A percentile compares a stretch with the other conserved stretches of the same genome.
Evolutionary conservation across 2,113 vertebrate genomes (phyloP).

Genomic region (Cephalopterus ornatus): DNA sequence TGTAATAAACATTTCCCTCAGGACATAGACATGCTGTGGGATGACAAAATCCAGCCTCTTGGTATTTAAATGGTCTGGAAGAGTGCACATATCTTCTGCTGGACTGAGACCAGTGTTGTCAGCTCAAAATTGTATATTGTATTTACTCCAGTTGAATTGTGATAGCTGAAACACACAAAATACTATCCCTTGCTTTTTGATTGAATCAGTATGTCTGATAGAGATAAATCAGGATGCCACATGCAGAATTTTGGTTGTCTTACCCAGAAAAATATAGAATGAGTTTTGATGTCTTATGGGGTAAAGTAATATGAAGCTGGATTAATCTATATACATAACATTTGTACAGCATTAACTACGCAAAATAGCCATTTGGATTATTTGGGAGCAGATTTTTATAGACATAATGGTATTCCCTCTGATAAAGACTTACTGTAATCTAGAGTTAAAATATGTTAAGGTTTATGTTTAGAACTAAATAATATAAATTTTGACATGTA

Average conservation of each 20-base stretch:
- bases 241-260: not conserved
- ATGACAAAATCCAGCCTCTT: not conserved
- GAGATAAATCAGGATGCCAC: accelerated
- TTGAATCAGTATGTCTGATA: not conserved
- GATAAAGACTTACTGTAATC: not conserved
- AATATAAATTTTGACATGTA: not conserved
- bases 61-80: not conserved
- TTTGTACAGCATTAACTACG: not conserved
- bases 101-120: not conserved
- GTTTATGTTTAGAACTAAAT: not conserved
- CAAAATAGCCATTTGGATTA: not conserved
- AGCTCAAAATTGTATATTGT: not conserved
- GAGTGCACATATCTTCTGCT: not conserved
- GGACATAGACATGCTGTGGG: not conserved
- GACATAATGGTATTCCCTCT: not conserved
- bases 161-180: not conserved
- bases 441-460: not conserved
- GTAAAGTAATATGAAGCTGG: not conserved
- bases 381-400: not conserved
- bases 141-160: not conserved
- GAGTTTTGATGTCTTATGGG: not conserved
- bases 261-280: not conserved
- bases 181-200: not conserved
- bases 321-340: not conserved
- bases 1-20: not conserved